phyloP scores from a whole-genome alignment of 2,888 invertebrate species.

The Sthenelais limicola region DNA sequence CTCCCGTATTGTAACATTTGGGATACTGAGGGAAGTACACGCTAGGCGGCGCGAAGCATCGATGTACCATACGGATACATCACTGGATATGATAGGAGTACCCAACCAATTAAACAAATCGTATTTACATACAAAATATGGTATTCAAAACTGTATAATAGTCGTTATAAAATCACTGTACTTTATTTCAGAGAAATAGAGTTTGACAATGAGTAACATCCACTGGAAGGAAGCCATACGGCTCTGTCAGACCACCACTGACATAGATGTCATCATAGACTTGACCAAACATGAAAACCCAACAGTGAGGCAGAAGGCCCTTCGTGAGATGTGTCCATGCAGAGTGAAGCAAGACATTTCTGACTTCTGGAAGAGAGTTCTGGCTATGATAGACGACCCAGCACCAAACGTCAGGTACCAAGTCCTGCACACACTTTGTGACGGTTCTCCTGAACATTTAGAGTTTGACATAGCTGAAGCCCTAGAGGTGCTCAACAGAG shows the following conservation, averaged over 20 bases:
- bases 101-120: too few relatives aligned
- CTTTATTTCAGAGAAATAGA: too few relatives aligned
- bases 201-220: slow-evolving; percentile 1
- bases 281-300: slow-evolving; percentile 64
- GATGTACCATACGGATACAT: too few relatives aligned
- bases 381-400: slow-evolving; percentile 66
- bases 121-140: too few relatives aligned
- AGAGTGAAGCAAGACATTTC: slow-evolving; percentile 66
- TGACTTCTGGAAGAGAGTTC: slow-evolving; percentile 67
- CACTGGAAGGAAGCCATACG: slow-evolving; percentile 57
- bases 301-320: slow-evolving; percentile 64
- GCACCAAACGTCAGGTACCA: slow-evolving; percentile 56
- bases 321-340: slow-evolving; percentile 71
- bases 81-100: too few relatives aligned
- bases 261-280: slow-evolving; percentile 65
- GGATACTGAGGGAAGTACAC: too few relatives aligned
- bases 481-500: slow-evolving; percentile 66
- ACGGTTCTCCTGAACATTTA: slow-evolving; percentile 68
- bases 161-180: too few relatives aligned
- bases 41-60: too few relatives aligned
- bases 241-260: slow-evolving; percentile 62
- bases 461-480: slow-evolving; percentile 65
- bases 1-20: too few relatives aligned
- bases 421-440: slow-evolving; percentile 69
- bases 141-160: too few relatives aligned